Evolutionary conservation across 2,888 invertebrate genomes (phyloP).

Genomic region (Trissolcus japonicus): DNA sequence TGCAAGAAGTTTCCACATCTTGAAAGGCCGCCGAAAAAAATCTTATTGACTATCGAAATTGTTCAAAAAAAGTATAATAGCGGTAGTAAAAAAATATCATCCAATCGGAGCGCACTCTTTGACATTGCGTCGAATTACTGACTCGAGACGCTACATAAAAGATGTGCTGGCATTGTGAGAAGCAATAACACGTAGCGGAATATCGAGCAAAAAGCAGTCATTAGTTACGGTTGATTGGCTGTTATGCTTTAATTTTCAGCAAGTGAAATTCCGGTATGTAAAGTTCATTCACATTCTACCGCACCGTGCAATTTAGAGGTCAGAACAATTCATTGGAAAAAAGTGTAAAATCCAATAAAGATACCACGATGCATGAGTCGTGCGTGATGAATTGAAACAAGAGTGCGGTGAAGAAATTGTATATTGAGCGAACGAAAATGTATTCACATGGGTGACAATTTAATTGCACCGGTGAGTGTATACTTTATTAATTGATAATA

Average conservation of each 20-base stretch:
- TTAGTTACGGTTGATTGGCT: constrained; percentile 37
- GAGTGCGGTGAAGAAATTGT: constrained; percentile 17
- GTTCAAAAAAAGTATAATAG: not conserved
- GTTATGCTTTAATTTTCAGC: constrained; percentile 28
- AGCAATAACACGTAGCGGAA: constrained; percentile 8
- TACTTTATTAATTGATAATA: no score
- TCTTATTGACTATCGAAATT: not conserved
- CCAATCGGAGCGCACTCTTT: not conserved
- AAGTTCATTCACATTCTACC: constrained; percentile 39
- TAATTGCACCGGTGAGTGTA: no score
- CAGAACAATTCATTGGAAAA: constrained; percentile 23
- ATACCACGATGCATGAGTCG: constrained; percentile 14
- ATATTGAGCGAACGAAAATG: constrained; percentile 5
- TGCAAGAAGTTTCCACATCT: not conserved
- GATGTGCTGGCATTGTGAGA: constrained; percentile 8
- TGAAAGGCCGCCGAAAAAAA: constrained; percentile 4
- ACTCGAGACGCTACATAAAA: not conserved
- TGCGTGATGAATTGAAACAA: constrained; percentile 25
- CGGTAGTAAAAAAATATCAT: no score
- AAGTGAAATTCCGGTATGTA: constrained; percentile 15
- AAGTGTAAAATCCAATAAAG: constrained; percentile 45
- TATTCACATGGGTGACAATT: not conserved
- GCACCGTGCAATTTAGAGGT: constrained; percentile 32
- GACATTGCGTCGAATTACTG: constrained; percentile 3
- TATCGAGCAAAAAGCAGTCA: constrained; percentile 18